Conservation (phyloP, 2,888 invertebrate species). For the Oligia latruncula region DNA sequence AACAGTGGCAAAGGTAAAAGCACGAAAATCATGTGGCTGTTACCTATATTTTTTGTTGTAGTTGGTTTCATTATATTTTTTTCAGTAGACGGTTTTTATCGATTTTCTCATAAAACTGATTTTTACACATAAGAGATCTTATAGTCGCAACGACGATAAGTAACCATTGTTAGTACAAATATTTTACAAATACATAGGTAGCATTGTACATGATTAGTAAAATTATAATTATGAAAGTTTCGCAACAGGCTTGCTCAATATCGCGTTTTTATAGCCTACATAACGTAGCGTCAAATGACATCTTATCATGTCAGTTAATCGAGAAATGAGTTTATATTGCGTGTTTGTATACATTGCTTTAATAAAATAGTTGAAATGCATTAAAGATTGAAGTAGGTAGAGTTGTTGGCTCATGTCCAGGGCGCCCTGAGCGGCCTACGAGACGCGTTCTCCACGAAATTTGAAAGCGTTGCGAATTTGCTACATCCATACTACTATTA, state of each 20-base stretch:
- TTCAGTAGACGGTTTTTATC: no score
- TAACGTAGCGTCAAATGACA: constrained; percentile 56
- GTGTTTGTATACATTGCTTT: constrained; percentile 62
- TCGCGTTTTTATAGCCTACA: constrained; percentile 39
- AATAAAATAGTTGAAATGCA: constrained; percentile 76
- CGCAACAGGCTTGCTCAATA: constrained; percentile 44
- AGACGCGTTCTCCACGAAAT: constrained; percentile 67
- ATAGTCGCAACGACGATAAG: no score
- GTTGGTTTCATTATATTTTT: no score
- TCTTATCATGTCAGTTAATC: constrained; percentile 58
- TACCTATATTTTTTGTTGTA: no score
- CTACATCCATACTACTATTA: constrained; percentile 46
- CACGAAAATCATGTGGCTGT: no score
- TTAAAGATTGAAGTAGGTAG: constrained; percentile 76
- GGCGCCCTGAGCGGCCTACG: constrained; percentile 68
- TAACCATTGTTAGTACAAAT: constrained; percentile 40
- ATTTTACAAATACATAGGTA: constrained; percentile 4
- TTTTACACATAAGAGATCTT: no score
- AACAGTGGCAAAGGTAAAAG: no score
- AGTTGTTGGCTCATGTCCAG: constrained; percentile 75
- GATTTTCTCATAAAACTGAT: no score
- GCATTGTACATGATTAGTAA: constrained; percentile 24
- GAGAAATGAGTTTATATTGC: constrained; percentile 52
- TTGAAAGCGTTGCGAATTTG: constrained; percentile 78
- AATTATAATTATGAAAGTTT: constrained; percentile 41